These are phyloP conservation scores for Solea solea DNA, from an alignment of 2,113 vertebrate genomes.

Conservation along the genomic window DNA sequence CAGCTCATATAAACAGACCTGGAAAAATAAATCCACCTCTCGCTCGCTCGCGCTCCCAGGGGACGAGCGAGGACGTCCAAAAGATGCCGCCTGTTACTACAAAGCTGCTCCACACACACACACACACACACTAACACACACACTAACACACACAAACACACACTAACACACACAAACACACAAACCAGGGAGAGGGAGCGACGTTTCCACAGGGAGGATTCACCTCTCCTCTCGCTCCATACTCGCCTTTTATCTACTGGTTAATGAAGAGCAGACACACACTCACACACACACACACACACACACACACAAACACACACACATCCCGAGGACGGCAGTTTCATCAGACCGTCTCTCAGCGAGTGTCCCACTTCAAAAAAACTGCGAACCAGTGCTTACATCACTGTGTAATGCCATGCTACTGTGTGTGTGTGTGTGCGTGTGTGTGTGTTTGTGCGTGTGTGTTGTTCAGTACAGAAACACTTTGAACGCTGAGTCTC, in stretches of 20 bases:
- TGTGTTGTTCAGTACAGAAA: conserved; percentile 47
- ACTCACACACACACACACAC: conserved; percentile 37
- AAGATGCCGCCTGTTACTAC: conserved; percentile 60
- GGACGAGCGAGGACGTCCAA: conserved; percentile 64
- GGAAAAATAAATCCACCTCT: conserved; percentile 71
- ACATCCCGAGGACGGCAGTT: conserved; percentile 64
- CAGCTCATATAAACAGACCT: conserved; percentile 74
- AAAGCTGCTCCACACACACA: conserved; percentile 66
- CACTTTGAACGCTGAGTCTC: conserved; percentile 63
- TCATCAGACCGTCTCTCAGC: conserved; percentile 67
- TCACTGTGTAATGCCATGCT: conserved; percentile 59
- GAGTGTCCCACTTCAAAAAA: conserved; percentile 74
- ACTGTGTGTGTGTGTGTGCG: conserved; percentile 11
- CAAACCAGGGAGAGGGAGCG: conserved; percentile 58
- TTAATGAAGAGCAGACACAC: conserved; percentile 70
- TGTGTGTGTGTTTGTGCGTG: conserved; percentile 14
- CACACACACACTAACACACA: conserved; percentile 61
- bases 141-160: conserved; percentile 48
- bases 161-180: conserved; percentile 59
- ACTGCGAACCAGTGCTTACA: conserved; percentile 70
- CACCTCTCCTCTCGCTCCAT: conserved; percentile 71
- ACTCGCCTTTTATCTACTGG: conserved; percentile 75
- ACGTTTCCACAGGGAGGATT: conserved; percentile 70
- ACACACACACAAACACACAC: conserved; percentile 22
- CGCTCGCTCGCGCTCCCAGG: conserved; percentile 37